phyloP scores from a whole-genome alignment of 2,888 invertebrate species.

The Latrodectus elegans region DNA sequence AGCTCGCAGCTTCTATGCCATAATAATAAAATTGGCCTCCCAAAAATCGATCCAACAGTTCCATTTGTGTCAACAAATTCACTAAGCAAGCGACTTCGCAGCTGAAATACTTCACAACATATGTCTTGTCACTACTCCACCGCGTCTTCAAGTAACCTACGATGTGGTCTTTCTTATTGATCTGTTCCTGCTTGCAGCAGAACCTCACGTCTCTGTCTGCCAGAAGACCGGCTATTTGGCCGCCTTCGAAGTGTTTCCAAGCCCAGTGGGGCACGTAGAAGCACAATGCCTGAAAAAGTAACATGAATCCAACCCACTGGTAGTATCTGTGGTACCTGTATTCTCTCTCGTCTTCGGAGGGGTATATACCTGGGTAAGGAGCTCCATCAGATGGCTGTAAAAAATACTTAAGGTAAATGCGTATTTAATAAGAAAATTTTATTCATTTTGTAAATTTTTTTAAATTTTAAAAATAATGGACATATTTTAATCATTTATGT shows the following conservation, averaged over 20 bases:
- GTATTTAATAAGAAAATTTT: too few relatives aligned
- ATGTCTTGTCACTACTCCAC: constrained; percentile 79
- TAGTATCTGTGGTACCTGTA: constrained; percentile 81
- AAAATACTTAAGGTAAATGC: too few relatives aligned
- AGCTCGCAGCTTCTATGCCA: constrained; percentile 74
- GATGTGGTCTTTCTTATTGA: constrained; percentile 93
- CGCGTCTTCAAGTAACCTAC: constrained; percentile 94
- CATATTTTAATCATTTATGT: too few relatives aligned
- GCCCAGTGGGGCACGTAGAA: constrained; percentile 96
- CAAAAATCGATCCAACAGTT: constrained; percentile 71
- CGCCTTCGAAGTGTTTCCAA: constrained; percentile 83
- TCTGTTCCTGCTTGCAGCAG: constrained; percentile 92
- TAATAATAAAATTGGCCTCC: constrained; percentile 64
- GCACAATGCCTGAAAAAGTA: constrained; percentile 94
- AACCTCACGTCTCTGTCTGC: constrained; percentile 78
- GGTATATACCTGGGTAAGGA: constrained; percentile 84
- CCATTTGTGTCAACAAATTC: constrained; percentile 75
- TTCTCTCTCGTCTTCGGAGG: constrained; percentile 54
- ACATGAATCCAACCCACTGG: constrained; percentile 98
- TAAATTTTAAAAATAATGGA: too few relatives aligned
- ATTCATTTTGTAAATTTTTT: too few relatives aligned
- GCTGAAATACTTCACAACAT: constrained; percentile 48
- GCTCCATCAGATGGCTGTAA: constrained; percentile 53
- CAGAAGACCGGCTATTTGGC: constrained; percentile 53
- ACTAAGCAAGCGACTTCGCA: constrained; percentile 71